Percentiles rank a stretch among this genome's conserved stretches.
Conservation (phyloP, 2,888 invertebrate species). For the Leptarthrus brevirostris region DNA sequence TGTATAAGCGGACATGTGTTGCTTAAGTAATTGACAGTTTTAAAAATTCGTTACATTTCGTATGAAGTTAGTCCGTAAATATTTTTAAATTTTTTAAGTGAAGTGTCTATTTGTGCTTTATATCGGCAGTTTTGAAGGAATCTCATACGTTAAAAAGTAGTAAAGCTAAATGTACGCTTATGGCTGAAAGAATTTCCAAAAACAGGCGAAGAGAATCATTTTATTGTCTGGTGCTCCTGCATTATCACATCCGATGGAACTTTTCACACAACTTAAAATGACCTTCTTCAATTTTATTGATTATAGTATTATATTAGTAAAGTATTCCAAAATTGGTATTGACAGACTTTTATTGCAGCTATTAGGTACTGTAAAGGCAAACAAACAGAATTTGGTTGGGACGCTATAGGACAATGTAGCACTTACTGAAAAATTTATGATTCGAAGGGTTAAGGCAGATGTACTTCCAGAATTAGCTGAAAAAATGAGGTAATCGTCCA, state of each 20-base stretch:
- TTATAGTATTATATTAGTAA: no score
- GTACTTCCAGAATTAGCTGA: conserved; percentile 78
- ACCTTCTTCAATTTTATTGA: conserved; percentile 73
- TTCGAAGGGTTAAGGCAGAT: conserved; percentile 89
- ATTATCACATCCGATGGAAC: conserved; percentile 88
- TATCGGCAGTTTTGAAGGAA: conserved; percentile 96
- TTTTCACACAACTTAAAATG: conserved; percentile 85
- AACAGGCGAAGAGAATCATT: conserved; percentile 74
- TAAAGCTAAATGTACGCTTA: conserved; percentile 80
- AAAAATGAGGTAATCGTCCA: conserved; percentile 87
- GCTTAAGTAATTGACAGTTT: no score
- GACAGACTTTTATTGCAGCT: conserved; percentile 68
- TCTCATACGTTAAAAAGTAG: conserved; percentile 90
- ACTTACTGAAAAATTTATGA: conserved; percentile 75
- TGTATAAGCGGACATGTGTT: no score
- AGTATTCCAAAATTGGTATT: conserved; percentile 47
- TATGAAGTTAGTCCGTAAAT: no score
- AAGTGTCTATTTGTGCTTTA: no score
- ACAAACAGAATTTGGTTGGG: conserved; percentile 84
- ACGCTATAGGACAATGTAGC: conserved; percentile 85
- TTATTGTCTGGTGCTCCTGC: no score
- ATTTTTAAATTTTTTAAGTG: no score
- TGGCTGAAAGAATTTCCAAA: conserved; percentile 72
- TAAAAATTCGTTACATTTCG: no score
- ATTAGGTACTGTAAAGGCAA: conserved; percentile 85